phyloP scores from a whole-genome alignment of 2,113 vertebrate genomes.

The Scolopax mira region DNA sequence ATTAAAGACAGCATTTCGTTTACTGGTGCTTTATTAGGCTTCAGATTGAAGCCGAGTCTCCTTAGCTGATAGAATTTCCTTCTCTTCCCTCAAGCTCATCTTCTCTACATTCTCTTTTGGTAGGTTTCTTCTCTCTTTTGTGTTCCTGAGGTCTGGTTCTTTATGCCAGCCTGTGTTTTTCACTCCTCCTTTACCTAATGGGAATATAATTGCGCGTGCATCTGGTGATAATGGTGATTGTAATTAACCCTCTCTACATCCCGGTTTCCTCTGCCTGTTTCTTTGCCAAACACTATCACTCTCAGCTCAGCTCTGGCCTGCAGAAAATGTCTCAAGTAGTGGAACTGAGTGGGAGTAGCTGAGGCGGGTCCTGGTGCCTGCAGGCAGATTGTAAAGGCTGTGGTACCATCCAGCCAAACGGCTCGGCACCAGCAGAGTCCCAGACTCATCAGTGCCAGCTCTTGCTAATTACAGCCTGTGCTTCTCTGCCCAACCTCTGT shows the following conservation, averaged over 20 bases:
- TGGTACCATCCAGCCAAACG: not conserved
- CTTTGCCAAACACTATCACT: not conserved
- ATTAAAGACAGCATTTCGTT: not conserved
- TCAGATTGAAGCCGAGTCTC: not conserved
- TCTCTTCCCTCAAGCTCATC: not conserved
- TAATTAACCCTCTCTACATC: not conserved
- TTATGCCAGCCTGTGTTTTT: not conserved
- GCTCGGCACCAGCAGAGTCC: not conserved
- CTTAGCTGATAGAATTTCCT: not conserved
- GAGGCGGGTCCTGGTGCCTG: not conserved
- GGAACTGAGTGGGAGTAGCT: not conserved
- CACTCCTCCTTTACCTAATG: not conserved
- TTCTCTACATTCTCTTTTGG: accelerated
- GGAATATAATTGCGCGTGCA: not conserved
- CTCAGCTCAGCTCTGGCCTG: not conserved
- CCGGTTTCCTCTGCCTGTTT: not conserved
- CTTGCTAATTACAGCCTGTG: not conserved
- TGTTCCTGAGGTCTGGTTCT: not conserved
- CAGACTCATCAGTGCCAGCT: not conserved
- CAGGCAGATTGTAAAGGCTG: not conserved
- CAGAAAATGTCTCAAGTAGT: not conserved
- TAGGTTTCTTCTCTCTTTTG: not conserved
- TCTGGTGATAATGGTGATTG: not conserved
- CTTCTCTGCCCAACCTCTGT: not conserved
- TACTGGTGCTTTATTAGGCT: not conserved